Evolutionary conservation across 2,888 invertebrate species (phyloP), one percentile per base, ranked within the genome.

Genomic region (Leucophenga montana): DNA sequence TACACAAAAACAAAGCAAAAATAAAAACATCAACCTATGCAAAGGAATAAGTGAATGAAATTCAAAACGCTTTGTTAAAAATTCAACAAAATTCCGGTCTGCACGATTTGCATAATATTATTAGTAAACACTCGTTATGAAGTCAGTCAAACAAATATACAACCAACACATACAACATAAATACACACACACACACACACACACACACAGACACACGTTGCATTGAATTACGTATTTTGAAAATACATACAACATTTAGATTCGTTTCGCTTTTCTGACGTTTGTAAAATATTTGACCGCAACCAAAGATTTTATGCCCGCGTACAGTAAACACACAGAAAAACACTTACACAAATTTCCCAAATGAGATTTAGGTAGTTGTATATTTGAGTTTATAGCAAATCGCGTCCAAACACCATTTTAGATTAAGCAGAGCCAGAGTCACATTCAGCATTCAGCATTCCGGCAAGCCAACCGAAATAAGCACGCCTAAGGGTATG

Each of bases 71-170:
- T 79, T 81, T 79, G 78, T 81, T 72, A 82, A 82, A 81, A 80
- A 81, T 80, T 81, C 73, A 81, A 79, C 80, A 78, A 72, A 72
- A 72, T 67, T 75, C 57, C 72, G 76, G 70, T 64, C 64, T 50
- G 22, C 74, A 69, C 78, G 82, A 82, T 82, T 82, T 82, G 82
- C 82, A 82, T 82, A 82, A 82, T 83, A 82, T 82, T 83, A 82
- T 82, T 82, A 83, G 83, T 83, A 82, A 82, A 82, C 83, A 82
- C 81, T 83, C 82, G 83, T 82, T 83, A 83, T 80, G 75, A 83
- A 82, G 83, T 65, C 72, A 70, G 65, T 11, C 65, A 16, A 6
- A 33, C 61, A 27, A 22, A 53, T 67, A 72, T 61, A 66, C 71
- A 68, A 31, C n/a, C 27, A 14, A n/a, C 13, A 44, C 44, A 44